phyloP scores from a whole-genome alignment of 92 coral and sea anemone genomes.

The Heteractis magnifica region DNA sequence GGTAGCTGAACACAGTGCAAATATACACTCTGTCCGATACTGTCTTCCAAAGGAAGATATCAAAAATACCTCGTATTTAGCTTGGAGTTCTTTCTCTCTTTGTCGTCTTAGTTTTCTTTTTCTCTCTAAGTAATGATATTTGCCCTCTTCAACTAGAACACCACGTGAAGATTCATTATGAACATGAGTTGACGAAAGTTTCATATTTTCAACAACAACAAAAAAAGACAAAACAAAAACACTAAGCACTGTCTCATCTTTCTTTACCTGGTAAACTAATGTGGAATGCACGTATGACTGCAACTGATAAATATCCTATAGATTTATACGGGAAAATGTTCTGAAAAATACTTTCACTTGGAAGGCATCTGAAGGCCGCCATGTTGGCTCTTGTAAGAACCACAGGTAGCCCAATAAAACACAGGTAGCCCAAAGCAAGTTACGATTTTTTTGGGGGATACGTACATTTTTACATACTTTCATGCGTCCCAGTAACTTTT shows the following conservation, averaged over 20 bases:
- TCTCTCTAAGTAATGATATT: conserved; percentile 76
- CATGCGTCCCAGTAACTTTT: too few relatives aligned
- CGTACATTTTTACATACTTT: neutral
- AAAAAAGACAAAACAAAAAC: neutral
- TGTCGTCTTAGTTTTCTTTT: conserved; percentile 67
- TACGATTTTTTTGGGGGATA: neutral
- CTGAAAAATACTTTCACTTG: neutral
- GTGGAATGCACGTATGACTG: conserved; percentile 19
- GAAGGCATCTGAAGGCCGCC: conserved; percentile 14
- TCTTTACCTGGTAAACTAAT: conserved; percentile 19
- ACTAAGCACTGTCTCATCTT: neutral
- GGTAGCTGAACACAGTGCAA: neutral
- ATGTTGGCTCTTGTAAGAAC: neutral
- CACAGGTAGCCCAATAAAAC: neutral
- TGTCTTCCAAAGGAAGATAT: neutral
- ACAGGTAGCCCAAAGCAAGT: neutral
- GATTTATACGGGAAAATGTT: conserved; percentile 1
- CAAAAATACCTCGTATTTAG: conserved; percentile 75
- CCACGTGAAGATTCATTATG: neutral
- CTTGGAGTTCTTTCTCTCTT: conserved; percentile 61
- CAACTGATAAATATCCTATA: conserved; percentile 19
- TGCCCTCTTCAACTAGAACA: conserved; percentile 59
- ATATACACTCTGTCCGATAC: neutral
- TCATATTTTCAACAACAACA: neutral
- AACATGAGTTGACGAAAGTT: neutral